Conservation (phyloP, 2,797 vertebrate genomes). For the Ctenosaura bakeri region DNA sequence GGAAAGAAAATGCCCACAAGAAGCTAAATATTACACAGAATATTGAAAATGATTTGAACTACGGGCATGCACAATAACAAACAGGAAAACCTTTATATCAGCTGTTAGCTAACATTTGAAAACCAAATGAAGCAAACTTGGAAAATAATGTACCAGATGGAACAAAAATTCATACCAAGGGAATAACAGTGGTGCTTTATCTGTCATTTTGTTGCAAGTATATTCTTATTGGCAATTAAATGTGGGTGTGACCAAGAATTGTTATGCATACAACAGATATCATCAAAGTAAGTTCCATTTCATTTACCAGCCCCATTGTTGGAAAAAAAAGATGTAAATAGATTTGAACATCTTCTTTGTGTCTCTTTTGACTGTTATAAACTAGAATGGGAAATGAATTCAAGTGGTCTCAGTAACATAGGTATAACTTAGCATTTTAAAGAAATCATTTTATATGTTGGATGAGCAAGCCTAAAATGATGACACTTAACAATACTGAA, state of each 20-base stretch:
- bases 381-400: constrained; percentile 1
- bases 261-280: not conserved
- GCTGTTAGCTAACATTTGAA: constrained; percentile 82
- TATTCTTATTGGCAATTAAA: constrained; percentile 40
- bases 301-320: not conserved
- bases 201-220: constrained; percentile 59
- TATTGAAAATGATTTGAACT: constrained; percentile 67
- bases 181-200: constrained; percentile 75
- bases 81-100: constrained; percentile 80
- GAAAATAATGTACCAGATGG: constrained; percentile 84
- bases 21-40: constrained; percentile 62
- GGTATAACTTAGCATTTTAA: not conserved
- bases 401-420: not conserved
- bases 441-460: not conserved
- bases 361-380: not conserved
- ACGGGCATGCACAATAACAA: constrained; percentile 67
- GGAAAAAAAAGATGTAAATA: not conserved
- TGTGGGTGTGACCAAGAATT: constrained; percentile 9
- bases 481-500: no score
- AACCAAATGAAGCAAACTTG: constrained; percentile 79
- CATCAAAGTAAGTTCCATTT: not conserved
- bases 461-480: not conserved
- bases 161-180: constrained; percentile 73
- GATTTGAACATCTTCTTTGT: not conserved
- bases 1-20: constrained; percentile 39